Conservation (phyloP, 2,113 vertebrate genomes). For the Abramis brama region DNA sequence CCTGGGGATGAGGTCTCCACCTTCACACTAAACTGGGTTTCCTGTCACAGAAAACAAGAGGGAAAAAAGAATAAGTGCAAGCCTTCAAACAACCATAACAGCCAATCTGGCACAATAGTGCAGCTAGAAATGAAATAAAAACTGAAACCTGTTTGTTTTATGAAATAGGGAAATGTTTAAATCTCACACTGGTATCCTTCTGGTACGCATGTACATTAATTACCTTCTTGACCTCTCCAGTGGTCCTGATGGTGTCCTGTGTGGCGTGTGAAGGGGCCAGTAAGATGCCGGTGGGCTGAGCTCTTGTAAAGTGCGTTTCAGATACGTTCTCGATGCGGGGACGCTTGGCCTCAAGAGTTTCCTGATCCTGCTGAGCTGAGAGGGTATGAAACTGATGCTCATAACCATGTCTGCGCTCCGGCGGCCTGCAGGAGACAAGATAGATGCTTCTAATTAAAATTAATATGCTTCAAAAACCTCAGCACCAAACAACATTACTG, state of each 20-base stretch:
- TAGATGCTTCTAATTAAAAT: neutral
- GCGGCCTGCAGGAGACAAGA: constrained; percentile 78
- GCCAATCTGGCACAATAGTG: neutral
- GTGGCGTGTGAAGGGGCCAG: constrained; percentile 84
- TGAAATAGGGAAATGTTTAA: neutral
- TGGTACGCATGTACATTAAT: neutral
- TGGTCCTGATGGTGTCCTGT: constrained; percentile 86
- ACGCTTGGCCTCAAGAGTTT: constrained; percentile 88
- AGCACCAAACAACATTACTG: neutral
- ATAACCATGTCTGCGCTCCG: constrained; percentile 92
- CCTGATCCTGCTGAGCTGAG: constrained; percentile 84
- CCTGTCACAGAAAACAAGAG: constrained; percentile 72
- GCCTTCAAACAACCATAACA: neutral
- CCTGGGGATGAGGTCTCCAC: constrained; percentile 83
- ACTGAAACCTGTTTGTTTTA: neutral
- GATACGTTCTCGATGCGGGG: constrained; percentile 89
- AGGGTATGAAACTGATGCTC: constrained; percentile 89
- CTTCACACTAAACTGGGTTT: constrained; percentile 86
- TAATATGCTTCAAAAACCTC: neutral
- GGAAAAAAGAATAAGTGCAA: neutral
- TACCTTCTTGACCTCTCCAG: constrained; percentile 94
- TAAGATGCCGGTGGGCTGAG: constrained; percentile 72
- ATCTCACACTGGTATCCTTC: neutral
- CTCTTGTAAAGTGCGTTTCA: constrained; percentile 87
- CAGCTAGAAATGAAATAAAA: neutral